These are phyloP conservation scores for Chrysaora quinquecirrha DNA, from an alignment of 30 jellyfish, hydroid and myxozoan genomes.

Conservation along the genomic window DNA sequence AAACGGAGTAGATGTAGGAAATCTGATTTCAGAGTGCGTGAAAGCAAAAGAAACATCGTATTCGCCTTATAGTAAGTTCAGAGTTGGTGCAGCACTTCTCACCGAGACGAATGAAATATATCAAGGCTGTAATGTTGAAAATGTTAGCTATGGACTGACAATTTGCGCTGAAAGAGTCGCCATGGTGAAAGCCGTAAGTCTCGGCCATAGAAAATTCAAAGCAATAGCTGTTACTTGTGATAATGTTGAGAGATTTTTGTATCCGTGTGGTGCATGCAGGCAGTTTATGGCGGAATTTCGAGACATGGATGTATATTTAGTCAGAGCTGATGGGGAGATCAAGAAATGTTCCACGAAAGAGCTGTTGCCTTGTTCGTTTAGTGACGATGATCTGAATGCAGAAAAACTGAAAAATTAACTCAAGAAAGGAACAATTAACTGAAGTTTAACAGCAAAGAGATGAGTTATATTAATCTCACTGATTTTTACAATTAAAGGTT, in stretches of 20 bases:
- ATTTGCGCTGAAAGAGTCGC: slow-evolving; percentile 98
- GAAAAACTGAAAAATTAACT: slow-evolving; percentile 1
- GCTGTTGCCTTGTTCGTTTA: slow-evolving; percentile 74
- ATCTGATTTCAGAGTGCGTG: slow-evolving; percentile 48
- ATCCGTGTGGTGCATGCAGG: slow-evolving; percentile 98
- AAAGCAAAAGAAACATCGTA: slow-evolving; percentile 84
- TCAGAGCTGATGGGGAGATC: slow-evolving; percentile 35
- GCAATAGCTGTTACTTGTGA: slow-evolving; percentile 91
- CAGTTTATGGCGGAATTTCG: slow-evolving; percentile 96
- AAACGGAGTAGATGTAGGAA: no score
- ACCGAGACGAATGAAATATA: slow-evolving; percentile 54
- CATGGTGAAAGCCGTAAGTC: slow-evolving; percentile 90
- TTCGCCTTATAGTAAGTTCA: slow-evolving; percentile 83
- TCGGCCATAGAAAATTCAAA: slow-evolving; percentile 78
- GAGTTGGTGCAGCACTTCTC: slow-evolving; percentile 92
- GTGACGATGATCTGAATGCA: slow-evolving; percentile 45
- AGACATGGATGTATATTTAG: slow-evolving; percentile 72
- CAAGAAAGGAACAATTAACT: no score
- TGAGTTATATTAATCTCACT: no score
- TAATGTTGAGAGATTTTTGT: slow-evolving; percentile 46
- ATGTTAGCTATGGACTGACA: slow-evolving; percentile 94
- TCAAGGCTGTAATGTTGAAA: slow-evolving; percentile 97
- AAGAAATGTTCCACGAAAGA: slow-evolving; percentile 15
- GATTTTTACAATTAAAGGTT: no score
- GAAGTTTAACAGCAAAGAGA: no score